Base-by-base conservation (phyloP, 2,113 vertebrate species). In the Arothron firmamentum region DNA sequence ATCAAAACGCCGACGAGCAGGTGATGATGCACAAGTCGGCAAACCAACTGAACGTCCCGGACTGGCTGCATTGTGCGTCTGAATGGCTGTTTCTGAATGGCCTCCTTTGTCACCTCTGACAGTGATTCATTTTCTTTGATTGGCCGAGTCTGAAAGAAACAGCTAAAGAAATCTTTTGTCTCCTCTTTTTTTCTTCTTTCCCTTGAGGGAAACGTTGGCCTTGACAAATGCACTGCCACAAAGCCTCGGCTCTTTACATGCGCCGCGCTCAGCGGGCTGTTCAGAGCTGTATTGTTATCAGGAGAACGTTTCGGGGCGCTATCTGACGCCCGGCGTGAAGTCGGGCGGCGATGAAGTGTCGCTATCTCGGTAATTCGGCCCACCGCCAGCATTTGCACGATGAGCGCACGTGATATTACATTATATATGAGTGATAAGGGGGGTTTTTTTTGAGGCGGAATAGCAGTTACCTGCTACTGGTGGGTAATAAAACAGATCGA, bases 111-210 rank as follows among this genome's bases (percentile, higher is more conserved):
- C 18, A 65, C 48, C 43, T 62, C 41, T 70, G 66, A 65, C 59
- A 12, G 54, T 70, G 69, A 78, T 66, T 82, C 69, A 73, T 73
- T 77, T 72, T 60, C 62, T 53, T 45, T 45, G 59, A 42, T 19
- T 25, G 19, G 52, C 73, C 46, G 57, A 77, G 52, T 69, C 46
- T 38, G 49, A 25, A 63, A 79, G 86, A 82, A 75, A 68, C 75
- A 83, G 74, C 77, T 79, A 50, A 41, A 67, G 52, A 65, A 79
- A 79, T 63, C 74, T 81, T 84, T 88, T 82, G 74, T 82, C 79
- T 78, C 66, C 25, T 19, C 61, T 59, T 60, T 19, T 56, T 59
- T 60, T 19, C 56, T n/a, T 28, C 66, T 77, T 84, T 77, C 61
- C 74, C 67, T 65, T 19, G 45, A n/a, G 62, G 59, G 81, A 75